Conservation (phyloP, 2,113 vertebrate species). For the Microtus richardsoni region DNA sequence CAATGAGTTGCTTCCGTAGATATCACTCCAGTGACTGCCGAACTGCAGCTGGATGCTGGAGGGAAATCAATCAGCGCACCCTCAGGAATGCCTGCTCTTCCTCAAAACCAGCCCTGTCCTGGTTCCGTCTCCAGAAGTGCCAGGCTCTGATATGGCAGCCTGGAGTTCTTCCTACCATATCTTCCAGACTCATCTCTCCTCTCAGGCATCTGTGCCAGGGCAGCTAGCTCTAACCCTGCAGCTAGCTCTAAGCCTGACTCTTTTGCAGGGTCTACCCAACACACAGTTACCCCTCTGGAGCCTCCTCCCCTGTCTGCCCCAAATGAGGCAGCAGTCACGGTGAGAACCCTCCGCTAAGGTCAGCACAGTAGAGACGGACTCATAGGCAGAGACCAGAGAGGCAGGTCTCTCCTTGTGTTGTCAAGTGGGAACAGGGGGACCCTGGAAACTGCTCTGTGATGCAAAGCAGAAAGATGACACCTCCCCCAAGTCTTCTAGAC, state of each 20-base stretch:
- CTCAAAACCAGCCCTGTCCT: no score
- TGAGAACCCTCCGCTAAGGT: not conserved
- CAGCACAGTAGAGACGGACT: not conserved
- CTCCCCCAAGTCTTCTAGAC: not conserved
- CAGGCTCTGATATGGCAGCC: no score
- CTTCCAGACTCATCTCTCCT: no score
- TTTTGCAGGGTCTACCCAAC: not conserved
- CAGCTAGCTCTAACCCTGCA: not conserved
- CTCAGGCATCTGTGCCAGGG: not conserved
- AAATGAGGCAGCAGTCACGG: not conserved
- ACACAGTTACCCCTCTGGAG: not conserved
- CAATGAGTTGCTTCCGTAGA: no score
- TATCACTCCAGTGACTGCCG: no score
- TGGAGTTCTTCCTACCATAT: no score
- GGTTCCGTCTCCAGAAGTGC: no score
- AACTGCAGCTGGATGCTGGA: no score
- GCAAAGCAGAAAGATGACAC: not conserved
- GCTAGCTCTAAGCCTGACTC: not conserved
- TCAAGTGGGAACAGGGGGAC: not conserved
- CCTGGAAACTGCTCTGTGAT: not conserved
- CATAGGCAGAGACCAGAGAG: not conserved
- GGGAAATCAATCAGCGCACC: no score
- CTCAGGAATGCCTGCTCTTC: no score
- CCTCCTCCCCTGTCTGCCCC: not conserved
- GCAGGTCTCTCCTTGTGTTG: no score